These are phyloP conservation scores for Nymphalis c-album DNA, from an alignment of 2,888 invertebrate genomes.

Conservation along the genomic window DNA sequence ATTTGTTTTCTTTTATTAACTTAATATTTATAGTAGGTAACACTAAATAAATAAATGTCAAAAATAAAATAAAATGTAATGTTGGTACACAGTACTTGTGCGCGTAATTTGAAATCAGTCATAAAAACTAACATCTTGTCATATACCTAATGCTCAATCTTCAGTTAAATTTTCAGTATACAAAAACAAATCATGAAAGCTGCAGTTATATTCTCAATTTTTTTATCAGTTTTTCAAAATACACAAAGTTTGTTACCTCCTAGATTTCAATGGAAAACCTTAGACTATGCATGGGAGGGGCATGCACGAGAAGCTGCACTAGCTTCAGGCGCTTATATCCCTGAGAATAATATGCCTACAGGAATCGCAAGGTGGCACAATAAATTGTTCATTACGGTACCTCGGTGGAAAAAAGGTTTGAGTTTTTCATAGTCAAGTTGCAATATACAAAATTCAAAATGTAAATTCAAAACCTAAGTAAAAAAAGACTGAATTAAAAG, in stretches of 20 bases:
- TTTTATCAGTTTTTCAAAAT: constrained; percentile 12
- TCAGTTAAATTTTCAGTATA: background rate
- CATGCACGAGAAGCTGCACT: constrained; percentile 77
- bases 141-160: background rate
- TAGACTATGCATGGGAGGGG: constrained; percentile 84
- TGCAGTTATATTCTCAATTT: constrained; percentile 9
- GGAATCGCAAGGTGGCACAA: constrained; percentile 86
- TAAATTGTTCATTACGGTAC: constrained; percentile 85
- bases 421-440: too few relatives aligned
- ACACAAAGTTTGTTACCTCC: constrained; percentile 54
- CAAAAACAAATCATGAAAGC: constrained; percentile 30
- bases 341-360: constrained; percentile 84
- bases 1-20: too few relatives aligned
- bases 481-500: background rate
- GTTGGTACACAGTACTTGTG: too few relatives aligned
- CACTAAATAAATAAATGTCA: too few relatives aligned
- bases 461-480: background rate
- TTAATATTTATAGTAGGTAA: too few relatives aligned
- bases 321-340: constrained; percentile 78
- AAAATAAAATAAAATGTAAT: too few relatives aligned
- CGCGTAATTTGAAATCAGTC: too few relatives aligned
- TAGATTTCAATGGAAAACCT: constrained; percentile 82
- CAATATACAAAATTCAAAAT: too few relatives aligned
- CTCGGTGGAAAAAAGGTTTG: constrained; percentile 83
- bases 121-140: too few relatives aligned